These are phyloP conservation scores for Mandrillus leucophaeus DNA, from an alignment of 2,113 vertebrate species.

Conservation along the genomic window DNA sequence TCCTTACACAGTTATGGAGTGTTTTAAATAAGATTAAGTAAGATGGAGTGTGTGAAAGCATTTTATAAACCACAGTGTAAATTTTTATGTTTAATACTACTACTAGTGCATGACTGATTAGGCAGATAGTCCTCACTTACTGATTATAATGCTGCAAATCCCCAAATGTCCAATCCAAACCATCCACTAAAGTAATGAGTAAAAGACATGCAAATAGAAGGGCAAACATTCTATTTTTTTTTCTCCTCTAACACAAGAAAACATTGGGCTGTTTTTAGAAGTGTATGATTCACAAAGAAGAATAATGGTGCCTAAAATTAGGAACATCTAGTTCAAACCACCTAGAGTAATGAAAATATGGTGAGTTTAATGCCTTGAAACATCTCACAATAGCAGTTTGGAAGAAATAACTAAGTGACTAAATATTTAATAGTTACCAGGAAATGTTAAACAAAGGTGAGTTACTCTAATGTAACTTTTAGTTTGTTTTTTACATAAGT, in stretches of 20 bases:
- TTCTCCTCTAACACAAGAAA: not conserved
- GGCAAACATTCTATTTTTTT: not conserved
- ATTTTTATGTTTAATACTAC: not conserved
- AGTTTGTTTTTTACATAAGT: not conserved
- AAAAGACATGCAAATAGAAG: not conserved
- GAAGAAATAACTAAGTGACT: not conserved
- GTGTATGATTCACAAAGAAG: not conserved
- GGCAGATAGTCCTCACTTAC: not conserved
- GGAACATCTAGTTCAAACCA: not conserved
- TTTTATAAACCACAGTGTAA: not conserved
- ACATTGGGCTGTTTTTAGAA: not conserved
- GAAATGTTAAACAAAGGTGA: not conserved
- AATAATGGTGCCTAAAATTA: not conserved
- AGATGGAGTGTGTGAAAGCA: not conserved
- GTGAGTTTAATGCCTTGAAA: not conserved
- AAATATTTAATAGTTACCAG: not conserved
- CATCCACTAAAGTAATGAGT: not conserved
- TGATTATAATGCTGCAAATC: not conserved
- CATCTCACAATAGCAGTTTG: not conserved
- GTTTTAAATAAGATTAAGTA: not conserved
- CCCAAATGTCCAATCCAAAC: not conserved
- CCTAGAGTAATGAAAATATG: not conserved
- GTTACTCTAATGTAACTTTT: not conserved
- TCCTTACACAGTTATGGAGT: not conserved
- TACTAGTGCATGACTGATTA: not conserved